phyloP scores from a whole-genome alignment of 1,140 invertebrate genomes.

The Ostrea denselamellosa region DNA sequence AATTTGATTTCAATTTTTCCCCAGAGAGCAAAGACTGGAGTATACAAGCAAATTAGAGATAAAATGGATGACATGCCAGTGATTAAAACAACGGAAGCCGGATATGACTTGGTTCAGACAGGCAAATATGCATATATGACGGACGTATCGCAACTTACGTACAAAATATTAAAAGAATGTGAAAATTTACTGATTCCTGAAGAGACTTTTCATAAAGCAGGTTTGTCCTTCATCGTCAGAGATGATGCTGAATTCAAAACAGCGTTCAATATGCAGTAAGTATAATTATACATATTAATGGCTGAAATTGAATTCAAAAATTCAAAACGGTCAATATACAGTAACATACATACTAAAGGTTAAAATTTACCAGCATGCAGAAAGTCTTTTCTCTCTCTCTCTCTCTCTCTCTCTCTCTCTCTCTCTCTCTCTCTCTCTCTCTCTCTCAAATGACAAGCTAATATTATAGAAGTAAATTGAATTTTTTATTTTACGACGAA shows the following conservation, averaged over 20 bases:
- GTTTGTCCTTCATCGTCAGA: conserved; percentile 64
- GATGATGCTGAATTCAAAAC: conserved; percentile 64
- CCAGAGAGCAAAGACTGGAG: conserved; percentile 60
- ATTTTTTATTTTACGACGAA: background rate
- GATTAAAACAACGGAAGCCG: conserved; percentile 57
- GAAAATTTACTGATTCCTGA: conserved; percentile 61
- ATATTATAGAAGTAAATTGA: background rate
- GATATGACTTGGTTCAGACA: conserved; percentile 53
- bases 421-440: background rate
- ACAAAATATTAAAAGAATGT: conserved; percentile 63
- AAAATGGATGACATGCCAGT: conserved; percentile 60
- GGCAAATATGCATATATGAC: conserved; percentile 59
- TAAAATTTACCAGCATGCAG: background rate
- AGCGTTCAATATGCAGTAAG: conserved; percentile 66
- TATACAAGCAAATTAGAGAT: conserved; percentile 62
- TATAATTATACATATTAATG: background rate
- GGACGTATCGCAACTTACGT: conserved; percentile 64
- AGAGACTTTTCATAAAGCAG: conserved; percentile 69
- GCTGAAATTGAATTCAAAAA: background rate
- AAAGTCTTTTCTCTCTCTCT: background rate
- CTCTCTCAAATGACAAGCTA: background rate
- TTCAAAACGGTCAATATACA: background rate
- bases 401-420: background rate
- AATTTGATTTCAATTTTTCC: background rate
- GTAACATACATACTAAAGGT: background rate